phyloP scores from a whole-genome alignment of 2,113 vertebrate species.

The Sapajus apella region DNA sequence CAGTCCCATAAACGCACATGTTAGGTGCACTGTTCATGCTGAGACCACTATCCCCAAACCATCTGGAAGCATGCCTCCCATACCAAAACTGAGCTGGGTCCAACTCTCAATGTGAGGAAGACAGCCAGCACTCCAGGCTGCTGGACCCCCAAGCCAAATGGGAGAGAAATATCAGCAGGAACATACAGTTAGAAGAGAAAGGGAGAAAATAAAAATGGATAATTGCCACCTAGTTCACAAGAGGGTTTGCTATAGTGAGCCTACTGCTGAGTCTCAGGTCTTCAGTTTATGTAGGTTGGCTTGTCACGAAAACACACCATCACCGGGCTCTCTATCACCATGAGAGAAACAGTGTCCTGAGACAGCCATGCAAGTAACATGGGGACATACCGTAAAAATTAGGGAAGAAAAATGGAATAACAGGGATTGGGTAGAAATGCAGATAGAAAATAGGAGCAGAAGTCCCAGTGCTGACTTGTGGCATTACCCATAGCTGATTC shows the following conservation, averaged over 20 bases:
- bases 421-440: neutral
- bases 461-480: neutral
- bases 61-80: neutral
- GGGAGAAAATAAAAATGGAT: neutral
- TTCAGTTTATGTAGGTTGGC: too few species aligned
- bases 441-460: neutral
- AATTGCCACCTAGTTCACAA: neutral
- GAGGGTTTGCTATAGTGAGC: neutral
- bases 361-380: neutral
- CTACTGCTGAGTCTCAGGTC: neutral
- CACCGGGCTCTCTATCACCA: neutral
- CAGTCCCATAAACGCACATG: neutral
- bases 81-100: neutral
- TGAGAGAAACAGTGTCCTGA: neutral
- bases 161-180: neutral
- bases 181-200: neutral
- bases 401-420: neutral
- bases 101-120: neutral
- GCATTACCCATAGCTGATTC: rapidly evolving
- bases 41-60: neutral
- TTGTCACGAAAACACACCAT: neutral
- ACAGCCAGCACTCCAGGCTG: neutral
- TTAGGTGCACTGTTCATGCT: rapidly evolving
- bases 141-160: neutral
- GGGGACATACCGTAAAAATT: neutral